Percentiles rank a stretch among this genome's conserved stretches.
Evolutionary conservation across 2,888 invertebrate species (phyloP).

Genomic region (Thumatha senex): DNA sequence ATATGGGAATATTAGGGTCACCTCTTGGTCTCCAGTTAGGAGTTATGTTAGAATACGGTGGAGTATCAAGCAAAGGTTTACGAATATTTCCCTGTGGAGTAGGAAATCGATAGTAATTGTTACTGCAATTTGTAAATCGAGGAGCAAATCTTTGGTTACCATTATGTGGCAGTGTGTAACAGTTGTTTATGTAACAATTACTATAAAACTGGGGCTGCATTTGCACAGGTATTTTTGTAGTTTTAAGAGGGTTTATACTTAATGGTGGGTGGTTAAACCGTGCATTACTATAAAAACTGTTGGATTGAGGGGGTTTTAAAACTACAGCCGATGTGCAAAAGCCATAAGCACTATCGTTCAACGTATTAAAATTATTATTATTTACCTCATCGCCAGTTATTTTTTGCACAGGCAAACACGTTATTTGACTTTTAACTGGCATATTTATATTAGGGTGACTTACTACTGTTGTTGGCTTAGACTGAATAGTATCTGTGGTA

Average conservation of each 20-base stretch:
- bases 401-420: not conserved
- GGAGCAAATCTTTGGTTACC: slow-evolving; percentile 1
- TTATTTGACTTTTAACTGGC: not conserved
- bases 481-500: not conserved
- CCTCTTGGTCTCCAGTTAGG: not conserved
- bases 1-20: not conserved
- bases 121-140: not conserved
- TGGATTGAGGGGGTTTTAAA: slow-evolving; percentile 12
- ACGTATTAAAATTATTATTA: not conserved
- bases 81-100: not conserved
- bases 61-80: not conserved
- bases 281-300: not conserved
- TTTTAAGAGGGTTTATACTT: not conserved
- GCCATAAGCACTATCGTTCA: slow-evolving; percentile 6
- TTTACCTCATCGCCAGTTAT: not conserved
- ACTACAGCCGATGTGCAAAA: slow-evolving; percentile 10
- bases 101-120: slow-evolving; percentile 1
- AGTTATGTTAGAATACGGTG: not conserved
- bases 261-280: not conserved
- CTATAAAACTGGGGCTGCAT: not conserved
- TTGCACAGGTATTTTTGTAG: not conserved
- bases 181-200: slow-evolving; percentile 2
- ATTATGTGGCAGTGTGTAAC: slow-evolving; percentile 7
- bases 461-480: not conserved
- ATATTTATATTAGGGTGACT: not conserved